Conservation (phyloP, 2,888 invertebrate genomes). For the Taenaris catops region DNA sequence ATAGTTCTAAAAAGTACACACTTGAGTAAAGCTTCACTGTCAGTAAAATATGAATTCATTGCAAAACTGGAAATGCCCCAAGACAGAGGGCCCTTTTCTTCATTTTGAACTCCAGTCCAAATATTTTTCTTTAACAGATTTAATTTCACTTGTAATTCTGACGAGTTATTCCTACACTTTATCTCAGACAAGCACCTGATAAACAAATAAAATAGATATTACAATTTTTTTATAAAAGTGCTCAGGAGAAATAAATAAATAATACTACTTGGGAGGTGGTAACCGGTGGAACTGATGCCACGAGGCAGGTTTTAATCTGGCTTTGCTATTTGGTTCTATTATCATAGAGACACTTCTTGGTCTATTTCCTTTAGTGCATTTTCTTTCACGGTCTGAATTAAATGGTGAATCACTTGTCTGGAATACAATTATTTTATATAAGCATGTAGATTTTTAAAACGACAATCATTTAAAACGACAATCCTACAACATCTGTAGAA, state of each 20-base stretch:
- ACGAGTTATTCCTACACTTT: conserved; percentile 62
- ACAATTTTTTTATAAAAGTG: no score
- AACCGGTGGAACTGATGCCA: conserved; percentile 72
- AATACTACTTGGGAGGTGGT: conserved; percentile 73
- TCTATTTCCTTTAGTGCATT: conserved; percentile 46
- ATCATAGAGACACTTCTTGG: conserved; percentile 72
- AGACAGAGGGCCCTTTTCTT: conserved; percentile 80
- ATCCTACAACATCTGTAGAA: no score
- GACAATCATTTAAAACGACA: no score
- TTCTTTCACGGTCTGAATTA: conserved; percentile 66
- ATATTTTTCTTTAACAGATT: conserved; percentile 85
- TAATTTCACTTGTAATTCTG: conserved; percentile 84
- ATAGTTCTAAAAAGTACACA: no score
- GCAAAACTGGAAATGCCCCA: conserved; percentile 83
- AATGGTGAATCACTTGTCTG: conserved; percentile 73
- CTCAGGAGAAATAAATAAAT: no score
- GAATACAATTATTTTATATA: no score
- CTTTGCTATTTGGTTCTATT: conserved; percentile 57
- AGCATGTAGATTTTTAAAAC: no score
- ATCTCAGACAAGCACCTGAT: conserved; percentile 55
- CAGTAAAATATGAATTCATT: conserved; percentile 73
- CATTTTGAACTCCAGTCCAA: conserved; percentile 83
- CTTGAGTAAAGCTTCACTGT: conserved; percentile 81
- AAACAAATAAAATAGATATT: conserved; percentile 13
- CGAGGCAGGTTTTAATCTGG: conserved; percentile 62